These are phyloP conservation scores for Noctua janthina DNA, from an alignment of 2,888 invertebrate species.

Conservation along the genomic window DNA sequence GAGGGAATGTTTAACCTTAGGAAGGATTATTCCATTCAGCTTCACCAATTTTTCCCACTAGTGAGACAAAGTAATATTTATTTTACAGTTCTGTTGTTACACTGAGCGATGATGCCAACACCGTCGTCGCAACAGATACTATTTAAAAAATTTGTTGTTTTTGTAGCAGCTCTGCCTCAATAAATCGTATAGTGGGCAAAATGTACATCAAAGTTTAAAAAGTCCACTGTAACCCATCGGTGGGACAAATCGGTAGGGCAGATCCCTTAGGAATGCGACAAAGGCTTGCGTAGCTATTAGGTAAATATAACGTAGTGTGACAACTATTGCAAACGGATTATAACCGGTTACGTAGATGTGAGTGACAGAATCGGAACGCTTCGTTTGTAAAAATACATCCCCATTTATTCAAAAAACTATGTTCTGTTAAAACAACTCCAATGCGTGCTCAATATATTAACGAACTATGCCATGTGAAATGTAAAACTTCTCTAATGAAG, in stretches of 20 bases:
- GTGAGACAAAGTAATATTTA: background rate
- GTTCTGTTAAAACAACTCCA: no score
- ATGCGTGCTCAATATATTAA: no score
- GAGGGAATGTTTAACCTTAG: background rate
- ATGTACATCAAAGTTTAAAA: background rate
- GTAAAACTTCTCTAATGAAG: no score
- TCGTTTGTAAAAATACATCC: no score
- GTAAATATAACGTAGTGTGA: background rate
- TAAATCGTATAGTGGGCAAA: background rate
- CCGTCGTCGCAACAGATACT: background rate
- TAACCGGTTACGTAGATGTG: slow-evolving; percentile 1
- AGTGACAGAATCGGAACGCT: background rate
- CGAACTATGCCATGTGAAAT: no score
- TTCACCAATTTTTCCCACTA: background rate
- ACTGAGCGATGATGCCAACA: background rate
- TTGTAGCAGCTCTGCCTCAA: background rate
- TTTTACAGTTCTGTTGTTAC: background rate
- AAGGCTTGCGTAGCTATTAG: background rate
- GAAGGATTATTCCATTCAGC: background rate
- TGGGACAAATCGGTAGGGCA: background rate
- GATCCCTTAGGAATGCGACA: no score
- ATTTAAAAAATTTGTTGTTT: background rate
- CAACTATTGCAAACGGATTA: background rate
- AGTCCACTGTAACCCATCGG: background rate
- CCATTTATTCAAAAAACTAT: no score